These are phyloP conservation scores for Athalia rosae DNA, from an alignment of 2,888 invertebrate genomes.

Conservation along the genomic window DNA sequence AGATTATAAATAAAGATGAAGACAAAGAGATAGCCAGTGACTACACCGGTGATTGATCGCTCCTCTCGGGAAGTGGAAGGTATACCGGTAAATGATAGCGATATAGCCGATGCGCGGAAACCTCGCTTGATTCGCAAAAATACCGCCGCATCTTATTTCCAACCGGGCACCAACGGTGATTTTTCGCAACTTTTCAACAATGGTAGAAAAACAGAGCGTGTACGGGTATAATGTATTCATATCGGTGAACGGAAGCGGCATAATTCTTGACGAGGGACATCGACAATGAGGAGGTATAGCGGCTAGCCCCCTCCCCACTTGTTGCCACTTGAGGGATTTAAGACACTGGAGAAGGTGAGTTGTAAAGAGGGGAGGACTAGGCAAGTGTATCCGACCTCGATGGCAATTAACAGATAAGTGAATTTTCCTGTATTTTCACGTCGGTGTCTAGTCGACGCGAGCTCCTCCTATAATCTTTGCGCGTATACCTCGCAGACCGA, in stretches of 20 bases:
- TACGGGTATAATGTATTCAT: not conserved
- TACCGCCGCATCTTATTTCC: not conserved
- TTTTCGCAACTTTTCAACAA: not conserved
- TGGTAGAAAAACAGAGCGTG: not conserved
- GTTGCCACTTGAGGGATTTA: conserved; percentile 51
- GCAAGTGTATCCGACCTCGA: conserved; percentile 39
- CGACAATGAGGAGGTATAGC: conserved; percentile 31
- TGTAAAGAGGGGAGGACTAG: conserved; percentile 23
- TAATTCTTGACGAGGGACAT: conserved; percentile 30
- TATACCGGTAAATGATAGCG: conserved; percentile 40
- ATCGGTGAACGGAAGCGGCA: not conserved
- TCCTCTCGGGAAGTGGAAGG: conserved; percentile 29
- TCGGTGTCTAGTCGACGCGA: conserved; percentile 44
- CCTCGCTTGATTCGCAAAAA: conserved; percentile 11
- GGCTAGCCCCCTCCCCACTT: conserved; percentile 38
- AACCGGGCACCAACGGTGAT: not conserved
- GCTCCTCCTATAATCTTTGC: conserved; percentile 41
- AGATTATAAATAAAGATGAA: conserved; percentile 60
- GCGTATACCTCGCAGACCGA: not conserved
- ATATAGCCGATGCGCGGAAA: conserved; percentile 16
- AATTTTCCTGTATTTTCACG: conserved; percentile 55
- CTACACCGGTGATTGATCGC: conserved; percentile 39
- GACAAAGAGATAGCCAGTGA: conserved; percentile 41
- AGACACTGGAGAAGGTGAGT: conserved; percentile 33
- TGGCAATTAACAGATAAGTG: conserved; percentile 46